Conservation (phyloP, 2,888 invertebrate species). For the Drosophila tripunctata region DNA sequence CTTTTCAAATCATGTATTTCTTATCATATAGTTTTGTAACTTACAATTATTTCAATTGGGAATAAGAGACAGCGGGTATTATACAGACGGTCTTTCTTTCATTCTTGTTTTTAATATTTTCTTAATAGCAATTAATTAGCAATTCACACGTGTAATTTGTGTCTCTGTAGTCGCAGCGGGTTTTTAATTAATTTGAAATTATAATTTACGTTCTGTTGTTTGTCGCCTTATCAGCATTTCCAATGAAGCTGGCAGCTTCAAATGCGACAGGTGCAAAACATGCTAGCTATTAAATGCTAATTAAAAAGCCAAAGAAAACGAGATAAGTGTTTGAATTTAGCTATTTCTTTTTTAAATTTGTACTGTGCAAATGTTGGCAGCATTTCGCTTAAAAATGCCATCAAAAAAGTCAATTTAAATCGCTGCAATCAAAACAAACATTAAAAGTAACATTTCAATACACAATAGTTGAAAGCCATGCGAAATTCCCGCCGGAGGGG, state of each 20-base stretch:
- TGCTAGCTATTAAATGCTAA: constrained; percentile 54
- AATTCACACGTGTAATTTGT: constrained; percentile 16
- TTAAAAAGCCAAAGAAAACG: constrained; percentile 32
- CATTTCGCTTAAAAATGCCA: constrained; percentile 2
- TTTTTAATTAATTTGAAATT: constrained; percentile 54
- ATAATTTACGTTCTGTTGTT: constrained; percentile 10
- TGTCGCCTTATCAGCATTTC: constrained; percentile 47
- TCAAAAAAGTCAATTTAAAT: constrained; percentile 3
- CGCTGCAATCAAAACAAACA: constrained; percentile 23
- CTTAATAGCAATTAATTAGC: constrained; percentile 25
- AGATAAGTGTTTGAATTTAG: no score
- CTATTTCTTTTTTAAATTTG: neutral
- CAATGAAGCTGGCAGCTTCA: constrained; percentile 20
- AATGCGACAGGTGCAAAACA: constrained; percentile 34
- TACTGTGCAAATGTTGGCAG: constrained; percentile 20
- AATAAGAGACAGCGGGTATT: no score
- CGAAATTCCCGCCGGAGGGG: constrained; percentile 12
- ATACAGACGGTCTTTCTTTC: no score
- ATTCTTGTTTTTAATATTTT: no score
- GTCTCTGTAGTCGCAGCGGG: constrained; percentile 36
- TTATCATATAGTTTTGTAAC: no score
- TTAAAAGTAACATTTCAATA: constrained; percentile 12
- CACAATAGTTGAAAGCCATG: constrained; percentile 1
- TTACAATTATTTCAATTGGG: no score
- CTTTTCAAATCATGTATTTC: no score